These are phyloP conservation scores for Mohoua ochrocephala DNA, from an alignment of 2,113 vertebrate species.

Conservation along the genomic window DNA sequence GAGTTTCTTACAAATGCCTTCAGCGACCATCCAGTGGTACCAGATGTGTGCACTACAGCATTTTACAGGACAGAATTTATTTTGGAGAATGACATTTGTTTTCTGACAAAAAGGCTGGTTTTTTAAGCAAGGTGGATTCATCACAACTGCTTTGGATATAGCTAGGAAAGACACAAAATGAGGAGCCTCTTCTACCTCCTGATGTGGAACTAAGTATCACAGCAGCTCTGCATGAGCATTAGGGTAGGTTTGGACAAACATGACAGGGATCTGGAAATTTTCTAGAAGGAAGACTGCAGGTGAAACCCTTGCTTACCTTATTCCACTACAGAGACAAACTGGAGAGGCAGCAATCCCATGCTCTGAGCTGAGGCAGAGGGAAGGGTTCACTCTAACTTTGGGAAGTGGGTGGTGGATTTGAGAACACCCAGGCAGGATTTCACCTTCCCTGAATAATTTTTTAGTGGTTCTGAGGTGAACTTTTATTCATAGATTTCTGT, in stretches of 20 bases:
- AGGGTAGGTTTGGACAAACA: not conserved
- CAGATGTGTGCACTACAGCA: not conserved
- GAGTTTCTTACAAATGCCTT: not conserved
- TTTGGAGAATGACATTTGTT: not conserved
- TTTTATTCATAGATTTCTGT: not conserved
- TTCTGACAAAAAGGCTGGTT: not conserved
- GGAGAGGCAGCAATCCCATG: not conserved
- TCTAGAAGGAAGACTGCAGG: not conserved
- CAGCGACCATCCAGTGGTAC: not conserved
- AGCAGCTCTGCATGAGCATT: not conserved
- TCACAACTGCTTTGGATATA: not conserved
- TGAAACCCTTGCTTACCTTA: not conserved
- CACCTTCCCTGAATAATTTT: not conserved
- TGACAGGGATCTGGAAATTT: not conserved
- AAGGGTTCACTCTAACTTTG: not conserved
- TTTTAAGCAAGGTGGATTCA: not conserved
- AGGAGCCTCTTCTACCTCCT: not conserved
- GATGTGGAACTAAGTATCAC: not conserved
- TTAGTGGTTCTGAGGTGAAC: not conserved
- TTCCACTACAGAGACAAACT: not conserved
- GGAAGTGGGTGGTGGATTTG: not conserved
- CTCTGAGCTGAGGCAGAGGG: not conserved
- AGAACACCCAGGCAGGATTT: not conserved
- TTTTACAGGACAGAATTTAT: not conserved
- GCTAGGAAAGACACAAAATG: not conserved